Evolutionary conservation across 2,797 vertebrate genomes (phyloP).

Genomic region (Dermochelys coriacea): DNA sequence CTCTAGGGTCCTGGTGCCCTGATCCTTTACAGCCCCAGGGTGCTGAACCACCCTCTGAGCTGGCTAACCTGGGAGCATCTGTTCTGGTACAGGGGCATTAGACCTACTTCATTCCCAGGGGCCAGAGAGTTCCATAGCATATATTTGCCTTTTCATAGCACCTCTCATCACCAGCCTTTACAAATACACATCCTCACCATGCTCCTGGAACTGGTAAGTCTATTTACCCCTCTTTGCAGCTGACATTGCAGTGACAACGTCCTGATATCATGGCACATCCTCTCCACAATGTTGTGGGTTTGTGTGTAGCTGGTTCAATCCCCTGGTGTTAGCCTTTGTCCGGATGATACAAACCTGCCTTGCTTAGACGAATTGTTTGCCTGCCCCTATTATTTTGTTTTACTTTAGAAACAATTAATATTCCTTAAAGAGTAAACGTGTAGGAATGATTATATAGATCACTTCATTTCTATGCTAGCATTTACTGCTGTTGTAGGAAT

Average conservation of each 20-base stretch:
- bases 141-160: background rate
- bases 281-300: background rate
- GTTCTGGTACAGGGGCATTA: too few species aligned
- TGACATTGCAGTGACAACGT: background rate
- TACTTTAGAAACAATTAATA: background rate
- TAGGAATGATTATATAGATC: background rate
- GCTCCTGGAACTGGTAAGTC: fast-evolving
- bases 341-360: background rate
- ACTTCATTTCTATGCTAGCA: background rate
- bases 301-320: background rate
- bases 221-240: background rate
- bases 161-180: background rate
- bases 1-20: too few species aligned
- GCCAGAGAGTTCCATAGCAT: background rate
- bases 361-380: background rate
- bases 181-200: background rate
- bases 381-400: background rate
- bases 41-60: too few species aligned
- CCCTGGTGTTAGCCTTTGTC: fast-evolving
- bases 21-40: too few species aligned
- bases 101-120: too few species aligned
- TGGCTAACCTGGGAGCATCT: too few species aligned
- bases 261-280: fast-evolving
- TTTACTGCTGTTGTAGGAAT: background rate
- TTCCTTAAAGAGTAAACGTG: background rate